A percentile compares a stretch with the other conserved stretches of the same genome.
phyloP scores from a whole-genome alignment of 2,113 vertebrate species.

The Anguilla rostrata region DNA sequence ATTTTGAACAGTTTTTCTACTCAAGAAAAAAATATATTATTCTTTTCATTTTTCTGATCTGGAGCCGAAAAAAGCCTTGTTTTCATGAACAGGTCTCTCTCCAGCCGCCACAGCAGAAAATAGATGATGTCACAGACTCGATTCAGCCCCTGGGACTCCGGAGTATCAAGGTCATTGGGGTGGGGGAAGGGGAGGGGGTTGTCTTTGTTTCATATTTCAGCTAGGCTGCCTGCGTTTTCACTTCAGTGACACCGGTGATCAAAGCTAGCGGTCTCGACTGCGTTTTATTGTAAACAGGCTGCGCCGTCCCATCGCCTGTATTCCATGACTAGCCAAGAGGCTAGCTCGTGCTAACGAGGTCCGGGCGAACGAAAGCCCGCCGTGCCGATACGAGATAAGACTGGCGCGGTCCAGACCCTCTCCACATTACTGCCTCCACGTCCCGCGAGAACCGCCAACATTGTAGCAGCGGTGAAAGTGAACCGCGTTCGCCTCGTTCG shows the following conservation, averaged over 20 bases:
- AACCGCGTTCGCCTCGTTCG: not conserved
- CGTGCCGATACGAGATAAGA: not conserved
- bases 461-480: not conserved
- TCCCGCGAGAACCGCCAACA: not conserved
- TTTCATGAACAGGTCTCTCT: constrained; percentile 50
- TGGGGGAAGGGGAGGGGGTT: constrained; percentile 33
- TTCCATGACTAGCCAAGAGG: not conserved
- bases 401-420: not conserved
- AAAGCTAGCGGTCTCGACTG: not conserved
- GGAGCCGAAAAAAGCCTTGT: constrained; percentile 57
- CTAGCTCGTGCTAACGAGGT: not conserved
- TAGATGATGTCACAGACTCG: constrained; percentile 62
- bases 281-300: not conserved
- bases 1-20: constrained; percentile 17
- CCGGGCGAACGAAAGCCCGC: not conserved
- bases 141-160: constrained; percentile 46
- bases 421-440: constrained; percentile 5
- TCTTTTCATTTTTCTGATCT: constrained; percentile 44
- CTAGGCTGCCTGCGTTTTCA: constrained; percentile 31
- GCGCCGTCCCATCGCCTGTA: not conserved
- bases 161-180: constrained; percentile 50
- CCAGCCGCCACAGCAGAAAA: constrained; percentile 49
- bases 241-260: constrained; percentile 11
- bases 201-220: constrained; percentile 62
- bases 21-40: constrained; percentile 46